These are phyloP conservation scores for rat (Rattus norvegicus) DNA, from an alignment of 2,113 vertebrate species.

Conservation along the genomic window DNA sequence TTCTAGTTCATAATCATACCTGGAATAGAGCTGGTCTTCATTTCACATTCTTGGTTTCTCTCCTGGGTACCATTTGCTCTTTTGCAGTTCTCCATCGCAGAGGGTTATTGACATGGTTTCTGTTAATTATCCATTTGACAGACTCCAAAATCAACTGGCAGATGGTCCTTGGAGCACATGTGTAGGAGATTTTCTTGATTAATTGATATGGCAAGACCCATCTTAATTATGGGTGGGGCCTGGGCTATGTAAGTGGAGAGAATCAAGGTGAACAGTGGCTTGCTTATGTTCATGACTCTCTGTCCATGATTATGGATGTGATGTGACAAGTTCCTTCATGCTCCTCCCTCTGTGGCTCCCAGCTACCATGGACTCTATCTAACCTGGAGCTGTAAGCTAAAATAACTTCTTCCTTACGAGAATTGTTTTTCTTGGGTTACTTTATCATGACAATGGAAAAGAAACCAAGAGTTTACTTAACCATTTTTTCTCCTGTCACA, in stretches of 20 bases:
- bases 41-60: neutral
- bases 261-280: neutral
- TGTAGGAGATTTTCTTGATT: neutral
- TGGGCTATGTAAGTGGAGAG: neutral
- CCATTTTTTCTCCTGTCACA: neutral
- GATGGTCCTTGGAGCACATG: neutral
- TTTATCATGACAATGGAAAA: neutral
- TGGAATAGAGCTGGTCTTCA: neutral
- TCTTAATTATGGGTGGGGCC: neutral
- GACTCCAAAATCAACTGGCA: neutral
- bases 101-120: neutral
- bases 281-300: neutral
- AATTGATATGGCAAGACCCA: neutral
- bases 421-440: neutral
- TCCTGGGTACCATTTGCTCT: neutral
- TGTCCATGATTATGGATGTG: neutral
- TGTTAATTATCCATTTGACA: neutral
- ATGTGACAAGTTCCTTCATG: neutral
- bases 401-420: neutral
- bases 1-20: neutral
- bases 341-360: neutral
- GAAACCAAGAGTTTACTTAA: neutral
- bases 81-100: no score
- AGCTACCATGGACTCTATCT: neutral
- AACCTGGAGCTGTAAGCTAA: neutral